These are phyloP conservation scores for Colaptes auratus DNA, from an alignment of 2,113 vertebrate species.

Conservation along the genomic window DNA sequence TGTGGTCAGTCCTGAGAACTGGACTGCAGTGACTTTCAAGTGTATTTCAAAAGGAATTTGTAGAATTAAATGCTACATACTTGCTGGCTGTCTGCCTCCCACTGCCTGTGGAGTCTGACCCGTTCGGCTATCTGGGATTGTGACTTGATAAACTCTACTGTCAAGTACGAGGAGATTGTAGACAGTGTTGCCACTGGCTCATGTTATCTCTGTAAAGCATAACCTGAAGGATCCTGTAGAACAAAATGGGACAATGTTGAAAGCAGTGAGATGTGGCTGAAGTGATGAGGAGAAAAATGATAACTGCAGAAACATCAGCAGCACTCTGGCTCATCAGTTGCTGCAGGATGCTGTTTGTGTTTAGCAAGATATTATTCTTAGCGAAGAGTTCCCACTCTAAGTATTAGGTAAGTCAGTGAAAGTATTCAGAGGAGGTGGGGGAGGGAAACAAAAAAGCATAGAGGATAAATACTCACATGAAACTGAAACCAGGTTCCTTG, in stretches of 20 bases:
- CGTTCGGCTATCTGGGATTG: background rate
- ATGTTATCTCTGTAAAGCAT: constrained; percentile 32
- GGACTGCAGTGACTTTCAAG: background rate
- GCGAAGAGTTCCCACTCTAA: background rate
- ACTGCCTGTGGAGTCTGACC: background rate
- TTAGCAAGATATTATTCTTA: background rate
- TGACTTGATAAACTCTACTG: background rate
- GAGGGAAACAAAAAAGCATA: background rate
- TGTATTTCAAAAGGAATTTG: background rate
- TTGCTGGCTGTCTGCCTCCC: background rate
- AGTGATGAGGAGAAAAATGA: background rate
- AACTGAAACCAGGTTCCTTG: background rate
- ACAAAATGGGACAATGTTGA: constrained; percentile 23
- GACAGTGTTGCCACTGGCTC: background rate
- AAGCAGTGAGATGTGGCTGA: constrained; percentile 26
- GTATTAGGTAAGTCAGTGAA: background rate
- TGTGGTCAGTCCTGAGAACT: background rate
- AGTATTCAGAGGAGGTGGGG: background rate
- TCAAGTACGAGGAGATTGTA: background rate
- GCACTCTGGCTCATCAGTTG: background rate
- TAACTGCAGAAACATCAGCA: background rate
- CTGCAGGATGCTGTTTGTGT: background rate
- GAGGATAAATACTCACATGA: background rate
- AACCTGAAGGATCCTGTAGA: constrained; percentile 20
- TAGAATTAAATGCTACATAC: background rate